A percentile compares a stretch with the other conserved stretches of the same genome.
Evolutionary conservation across 1,140 invertebrate genomes (phyloP).

Genomic region (Aphis craccivora): DNA sequence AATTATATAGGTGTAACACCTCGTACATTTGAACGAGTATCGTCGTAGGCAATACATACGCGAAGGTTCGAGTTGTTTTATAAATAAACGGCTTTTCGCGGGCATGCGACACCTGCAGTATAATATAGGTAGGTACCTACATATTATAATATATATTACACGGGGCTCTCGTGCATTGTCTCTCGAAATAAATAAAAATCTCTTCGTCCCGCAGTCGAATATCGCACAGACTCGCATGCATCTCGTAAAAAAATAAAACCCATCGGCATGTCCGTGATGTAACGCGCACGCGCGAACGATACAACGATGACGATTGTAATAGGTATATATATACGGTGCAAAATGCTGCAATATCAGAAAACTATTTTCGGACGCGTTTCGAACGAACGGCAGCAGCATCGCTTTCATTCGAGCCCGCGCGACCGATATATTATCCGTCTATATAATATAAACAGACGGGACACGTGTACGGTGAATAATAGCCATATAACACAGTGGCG

Average conservation of each 20-base stretch:
- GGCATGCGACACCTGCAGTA: neutral
- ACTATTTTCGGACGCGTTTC: slow-evolving; percentile 26
- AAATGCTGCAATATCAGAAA: slow-evolving; percentile 26
- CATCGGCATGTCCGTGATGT: neutral
- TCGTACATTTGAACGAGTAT: neutral
- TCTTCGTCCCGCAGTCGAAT: neutral
- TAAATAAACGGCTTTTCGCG: neutral
- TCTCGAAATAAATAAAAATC: neutral
- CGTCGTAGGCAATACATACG: neutral
- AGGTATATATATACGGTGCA: neutral
- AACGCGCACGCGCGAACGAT: too few relatives aligned
- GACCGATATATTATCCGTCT: slow-evolving; percentile 5
- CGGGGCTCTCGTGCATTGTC: neutral
- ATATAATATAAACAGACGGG: neutral
- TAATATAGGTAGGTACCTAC: neutral
- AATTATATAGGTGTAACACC: neutral
- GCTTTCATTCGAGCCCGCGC: neutral
- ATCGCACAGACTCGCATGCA: neutral
- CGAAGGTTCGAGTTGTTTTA: neutral
- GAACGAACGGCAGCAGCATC: neutral
- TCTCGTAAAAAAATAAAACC: neutral
- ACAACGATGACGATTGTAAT: neutral
- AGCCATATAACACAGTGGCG: neutral
- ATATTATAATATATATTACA: slow-evolving; percentile 14
- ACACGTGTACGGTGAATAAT: neutral